A percentile compares a stretch with the other conserved stretches of the same genome.
Conservation (phyloP, 1,140 invertebrate species). For the Ectropis grisescens region DNA sequence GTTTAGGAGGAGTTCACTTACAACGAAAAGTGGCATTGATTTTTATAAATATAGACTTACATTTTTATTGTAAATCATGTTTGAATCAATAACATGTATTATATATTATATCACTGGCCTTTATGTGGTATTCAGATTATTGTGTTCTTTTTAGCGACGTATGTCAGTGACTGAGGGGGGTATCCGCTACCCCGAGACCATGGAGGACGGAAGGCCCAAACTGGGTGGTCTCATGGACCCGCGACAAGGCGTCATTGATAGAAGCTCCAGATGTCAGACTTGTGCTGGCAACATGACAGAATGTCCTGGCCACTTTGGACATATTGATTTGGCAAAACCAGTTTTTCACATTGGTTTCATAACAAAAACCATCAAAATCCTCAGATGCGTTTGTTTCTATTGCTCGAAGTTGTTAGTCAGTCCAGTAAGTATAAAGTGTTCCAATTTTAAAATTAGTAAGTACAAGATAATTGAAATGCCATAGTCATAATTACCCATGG, state of each 20-base stretch:
- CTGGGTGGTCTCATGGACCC: constrained; percentile 99
- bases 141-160: constrained; percentile 87
- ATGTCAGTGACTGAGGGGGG: constrained; percentile 98
- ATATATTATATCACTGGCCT: too few relatives aligned
- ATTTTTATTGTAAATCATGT: too few relatives aligned
- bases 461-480: too few relatives aligned
- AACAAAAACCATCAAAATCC: constrained; percentile 96
- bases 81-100: too few relatives aligned
- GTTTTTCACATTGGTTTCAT: constrained; percentile 99
- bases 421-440: constrained; percentile 82
- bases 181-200: constrained; percentile 96
- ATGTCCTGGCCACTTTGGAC: constrained; percentile 99
- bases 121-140: too few relatives aligned
- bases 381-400: constrained; percentile 97
- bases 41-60: too few relatives aligned
- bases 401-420: constrained; percentile 96
- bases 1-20: too few relatives aligned
- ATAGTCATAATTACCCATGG: too few relatives aligned
- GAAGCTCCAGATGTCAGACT: constrained; percentile 94
- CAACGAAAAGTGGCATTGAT: too few relatives aligned
- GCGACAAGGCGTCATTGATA: constrained; percentile 96
- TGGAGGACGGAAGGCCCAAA: constrained; percentile 98
- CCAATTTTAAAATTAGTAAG: too few relatives aligned
- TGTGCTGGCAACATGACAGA: constrained; percentile 98
- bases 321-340: constrained; percentile 98